Base-by-base conservation (phyloP, 1,140 invertebrate species). In the Ips nitidus region DNA sequence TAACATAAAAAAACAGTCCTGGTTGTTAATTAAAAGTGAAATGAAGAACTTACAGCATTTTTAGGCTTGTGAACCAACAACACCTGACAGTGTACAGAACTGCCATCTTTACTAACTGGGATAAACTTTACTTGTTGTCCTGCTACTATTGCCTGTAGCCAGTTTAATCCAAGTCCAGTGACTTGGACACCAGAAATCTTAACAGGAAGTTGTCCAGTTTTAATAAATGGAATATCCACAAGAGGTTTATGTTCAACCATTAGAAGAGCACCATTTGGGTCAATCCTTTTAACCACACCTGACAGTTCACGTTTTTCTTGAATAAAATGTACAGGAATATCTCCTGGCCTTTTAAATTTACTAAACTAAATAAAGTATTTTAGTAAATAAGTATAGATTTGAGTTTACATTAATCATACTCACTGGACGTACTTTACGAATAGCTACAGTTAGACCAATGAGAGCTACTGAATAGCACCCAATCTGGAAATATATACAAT, bases 181-280 rank as follows among this genome's bases (percentile, higher is more conserved):
- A 85, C 67, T 55, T 84, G 71, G 37, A 86, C 78, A 43, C 82
- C 83, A 58, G 83, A 80, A 61, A 85, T 79, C 78, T 83, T 85
- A n/a, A 85, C 75, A 2, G 84, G 84, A 72, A 86, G 76, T 72
- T 80, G 75, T 41, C 78, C 80, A n/a, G 70, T 42, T 43, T 73
- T 71, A 59, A 74, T 70, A 3, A 81, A 69, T 47, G 81, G 82
- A 36, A 85, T 56, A 2, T 74, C 39, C 61, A 86, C 71, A 62
- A 85, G 73, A 36, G 84, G 83, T 75, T 82, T 82, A 68, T 86
- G 84, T 73, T 84, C 77, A 40, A 86, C 74, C 77, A 84, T 81
- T 57, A 86, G 73, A 57, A 83, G 71, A 37, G 79, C 71, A 37
- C 77, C 78, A 69, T 75, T 80, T n/a, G 83, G 80, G 69, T 85